phyloP scores from a whole-genome alignment of 2,888 invertebrate species.

The Luperina testacea region DNA sequence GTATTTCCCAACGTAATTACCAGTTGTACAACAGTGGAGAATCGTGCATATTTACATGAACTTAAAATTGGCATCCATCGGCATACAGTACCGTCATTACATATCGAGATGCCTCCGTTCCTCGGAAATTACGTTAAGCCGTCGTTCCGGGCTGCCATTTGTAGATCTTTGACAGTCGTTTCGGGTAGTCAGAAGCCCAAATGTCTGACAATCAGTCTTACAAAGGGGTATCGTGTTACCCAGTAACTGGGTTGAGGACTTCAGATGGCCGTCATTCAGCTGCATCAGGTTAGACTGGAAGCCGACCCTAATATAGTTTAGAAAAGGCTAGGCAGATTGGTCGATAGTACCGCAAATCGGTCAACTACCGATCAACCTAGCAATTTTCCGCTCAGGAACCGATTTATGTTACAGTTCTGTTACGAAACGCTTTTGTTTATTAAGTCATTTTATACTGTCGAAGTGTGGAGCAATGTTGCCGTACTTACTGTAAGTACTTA shows the following conservation, averaged over 20 bases:
- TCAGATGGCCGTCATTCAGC: not conserved
- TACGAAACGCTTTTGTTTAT: conserved; percentile 68
- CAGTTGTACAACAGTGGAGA: conserved; percentile 58
- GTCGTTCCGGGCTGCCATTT: not conserved
- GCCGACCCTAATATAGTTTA: not conserved
- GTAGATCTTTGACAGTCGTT: not conserved
- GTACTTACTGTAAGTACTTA: conserved; percentile 36
- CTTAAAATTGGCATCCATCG: conserved; percentile 61
- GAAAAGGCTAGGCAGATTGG: not conserved
- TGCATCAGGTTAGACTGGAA: not conserved
- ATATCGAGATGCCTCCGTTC: not conserved
- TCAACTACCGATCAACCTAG: conserved; percentile 54
- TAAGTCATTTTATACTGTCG: conserved; percentile 64
- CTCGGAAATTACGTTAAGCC: not conserved
- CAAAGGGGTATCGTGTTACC: not conserved
- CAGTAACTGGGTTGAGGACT: not conserved
- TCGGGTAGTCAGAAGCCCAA: not conserved
- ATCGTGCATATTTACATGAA: conserved; percentile 70
- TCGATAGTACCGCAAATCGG: not conserved
- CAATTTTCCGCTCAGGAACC: conserved; percentile 66
- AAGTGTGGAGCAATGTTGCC: conserved; percentile 46
- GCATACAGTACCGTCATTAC: conserved; percentile 44
- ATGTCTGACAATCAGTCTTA: not conserved
- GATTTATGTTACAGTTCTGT: conserved; percentile 68
- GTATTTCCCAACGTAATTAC: conserved; percentile 71